Base-by-base conservation (phyloP, 1,140 invertebrate genomes). In the Sycophaga agraensis region DNA sequence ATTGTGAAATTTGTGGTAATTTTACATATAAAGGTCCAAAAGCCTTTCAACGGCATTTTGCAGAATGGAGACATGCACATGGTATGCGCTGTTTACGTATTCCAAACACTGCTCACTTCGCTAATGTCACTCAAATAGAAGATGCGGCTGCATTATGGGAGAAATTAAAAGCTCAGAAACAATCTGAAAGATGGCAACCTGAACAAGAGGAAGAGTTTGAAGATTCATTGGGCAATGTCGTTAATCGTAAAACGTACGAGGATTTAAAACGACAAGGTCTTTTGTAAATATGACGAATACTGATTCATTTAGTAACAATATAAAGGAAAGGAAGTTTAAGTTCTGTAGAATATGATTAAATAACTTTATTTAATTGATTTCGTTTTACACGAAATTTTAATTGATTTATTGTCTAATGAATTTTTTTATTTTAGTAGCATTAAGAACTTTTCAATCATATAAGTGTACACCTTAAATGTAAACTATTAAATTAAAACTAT, bases 1-100 rank as follows among this genome's bases (percentile, higher is more conserved):
- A 93, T 63, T 99, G 98, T 80, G 98, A 99, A 81, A 99, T 99
- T 63, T 99, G 98, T 82, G 98, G 97, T n/a, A 99, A 99, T 82
- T 97, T 93, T 70, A 95, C 93, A 0, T 99, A 99, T 80, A 97
- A 99, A 82, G 98, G 98, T 1, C 98, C 98, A 0, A 99, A 99
- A 81, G 97, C 97, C n/a, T 99, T 99, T 77, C 97, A 99, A 77
- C 85, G 95, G 51, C 98, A 99, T 83, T 99, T 99, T 84, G 96
- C 97, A 2, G 97, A 99, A 82, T 99, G 98, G 97, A 84, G 98
- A 53, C 98, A 99, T 82, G 97, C 98, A 28, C 97, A 99, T 81
- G 97, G 97, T 16, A 99, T 99, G 97, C 82, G 96, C 6, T 99
- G 98, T 81, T 84, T 99, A 2, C 96, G 97, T 7, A 99, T 99